These are phyloP conservation scores for Formica exsecta DNA, from an alignment of 1,140 invertebrate genomes.

Conservation along the genomic window DNA sequence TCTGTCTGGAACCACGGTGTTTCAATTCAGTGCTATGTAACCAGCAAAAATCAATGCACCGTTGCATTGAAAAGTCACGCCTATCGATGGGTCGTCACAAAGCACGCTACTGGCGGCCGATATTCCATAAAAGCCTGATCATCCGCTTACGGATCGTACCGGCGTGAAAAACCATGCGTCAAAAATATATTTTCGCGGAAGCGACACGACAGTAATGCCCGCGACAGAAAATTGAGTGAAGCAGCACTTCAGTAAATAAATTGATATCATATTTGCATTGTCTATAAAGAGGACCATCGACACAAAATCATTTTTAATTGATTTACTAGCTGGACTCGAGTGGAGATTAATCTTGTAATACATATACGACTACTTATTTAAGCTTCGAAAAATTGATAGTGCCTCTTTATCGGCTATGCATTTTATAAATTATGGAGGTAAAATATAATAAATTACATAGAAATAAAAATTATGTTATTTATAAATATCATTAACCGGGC, in stretches of 20 bases:
- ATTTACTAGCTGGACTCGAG: slow-evolving; percentile 46
- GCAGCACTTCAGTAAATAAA: slow-evolving; percentile 60
- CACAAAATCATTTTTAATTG: slow-evolving; percentile 60
- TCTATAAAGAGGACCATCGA: slow-evolving; percentile 58
- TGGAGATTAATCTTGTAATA: slow-evolving; percentile 54
- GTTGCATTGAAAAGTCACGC: slow-evolving; percentile 71
- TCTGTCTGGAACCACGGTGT: slow-evolving; percentile 45
- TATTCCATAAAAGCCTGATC: slow-evolving; percentile 69
- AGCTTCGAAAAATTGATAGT: slow-evolving; percentile 38
- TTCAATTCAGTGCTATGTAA: slow-evolving; percentile 63
- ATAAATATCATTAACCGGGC: not conserved
- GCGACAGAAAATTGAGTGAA: slow-evolving; percentile 62
- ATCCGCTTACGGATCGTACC: slow-evolving; percentile 47
- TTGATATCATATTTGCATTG: slow-evolving; percentile 63
- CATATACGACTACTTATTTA: slow-evolving; percentile 39
- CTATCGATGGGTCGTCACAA: slow-evolving; percentile 75
- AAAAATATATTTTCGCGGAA: slow-evolving; percentile 66
- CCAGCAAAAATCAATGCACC: slow-evolving; percentile 57
- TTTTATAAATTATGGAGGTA: slow-evolving; percentile 42
- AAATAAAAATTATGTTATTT: slow-evolving; percentile 22
- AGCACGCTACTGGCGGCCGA: slow-evolving; percentile 66
- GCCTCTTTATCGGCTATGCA: slow-evolving; percentile 6
- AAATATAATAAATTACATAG: slow-evolving; percentile 36
- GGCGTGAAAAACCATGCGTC: slow-evolving; percentile 69
- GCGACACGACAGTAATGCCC: slow-evolving; percentile 55